Conservation (phyloP, 2,797 vertebrate genomes). For the Notolepis coatsorum region DNA sequence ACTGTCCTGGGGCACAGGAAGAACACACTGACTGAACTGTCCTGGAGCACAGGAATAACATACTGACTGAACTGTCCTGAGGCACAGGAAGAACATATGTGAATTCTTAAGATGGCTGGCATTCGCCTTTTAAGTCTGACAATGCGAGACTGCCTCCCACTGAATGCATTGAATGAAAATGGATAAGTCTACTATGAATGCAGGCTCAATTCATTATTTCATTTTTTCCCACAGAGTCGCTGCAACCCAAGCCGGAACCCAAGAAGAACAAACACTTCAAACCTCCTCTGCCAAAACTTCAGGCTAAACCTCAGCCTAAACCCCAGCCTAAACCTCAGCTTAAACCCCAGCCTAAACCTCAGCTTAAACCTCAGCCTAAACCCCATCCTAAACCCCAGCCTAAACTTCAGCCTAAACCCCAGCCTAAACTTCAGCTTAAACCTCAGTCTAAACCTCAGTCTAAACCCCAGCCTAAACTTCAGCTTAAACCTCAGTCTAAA, state of each 20-base stretch:
- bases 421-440: constrained; percentile 40
- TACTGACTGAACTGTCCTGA: too few relatives aligned
- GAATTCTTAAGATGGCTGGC: too few relatives aligned
- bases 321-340: constrained; percentile 40
- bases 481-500: too few relatives aligned
- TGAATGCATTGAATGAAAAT: too few relatives aligned
- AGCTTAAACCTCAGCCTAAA: constrained; percentile 50
- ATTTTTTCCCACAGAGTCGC: not conserved
- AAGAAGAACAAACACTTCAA: constrained; percentile 52
- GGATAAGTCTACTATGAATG: not conserved
- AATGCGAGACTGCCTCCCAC: too few relatives aligned
- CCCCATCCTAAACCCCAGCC: constrained; percentile 34
- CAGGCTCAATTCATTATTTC: not conserved
- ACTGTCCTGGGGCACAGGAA: too few relatives aligned
- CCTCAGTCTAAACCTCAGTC: constrained; percentile 41
- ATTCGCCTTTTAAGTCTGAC: too few relatives aligned
- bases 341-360: constrained; percentile 44
- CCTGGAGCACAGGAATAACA: too few relatives aligned
- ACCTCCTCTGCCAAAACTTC: too few relatives aligned
- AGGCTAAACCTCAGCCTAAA: constrained; percentile 45
- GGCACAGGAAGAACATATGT: too few relatives aligned
- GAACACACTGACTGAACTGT: too few relatives aligned
- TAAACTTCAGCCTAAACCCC: constrained; percentile 46
- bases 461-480: constrained; percentile 49
- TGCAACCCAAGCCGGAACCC: constrained; percentile 38